Percentiles rank a stretch among this genome's conserved stretches.
Evolutionary conservation across 2,888 invertebrate species (phyloP).

Genomic region (Bibio marci): DNA sequence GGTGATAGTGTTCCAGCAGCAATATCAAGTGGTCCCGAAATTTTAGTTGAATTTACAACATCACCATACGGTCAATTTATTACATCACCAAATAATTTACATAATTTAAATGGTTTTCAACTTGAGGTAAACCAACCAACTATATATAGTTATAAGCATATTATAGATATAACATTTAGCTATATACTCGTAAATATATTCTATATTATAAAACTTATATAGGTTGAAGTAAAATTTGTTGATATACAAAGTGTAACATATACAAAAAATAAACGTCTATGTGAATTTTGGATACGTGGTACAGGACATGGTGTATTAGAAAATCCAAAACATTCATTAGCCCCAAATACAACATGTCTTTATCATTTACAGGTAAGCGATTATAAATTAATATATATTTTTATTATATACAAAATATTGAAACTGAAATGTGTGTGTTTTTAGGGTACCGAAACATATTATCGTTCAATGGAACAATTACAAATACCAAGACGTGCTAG

Average conservation of each 20-base stretch:
- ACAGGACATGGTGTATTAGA: conserved; percentile 63
- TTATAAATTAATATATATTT: too few relatives aligned
- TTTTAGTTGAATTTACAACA: conserved; percentile 77
- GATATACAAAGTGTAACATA: conserved; percentile 69
- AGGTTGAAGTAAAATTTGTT: conserved; percentile 62
- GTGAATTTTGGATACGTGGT: conserved; percentile 74
- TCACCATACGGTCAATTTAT: conserved; percentile 75
- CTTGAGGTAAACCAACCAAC: conserved; percentile 47
- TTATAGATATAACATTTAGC: too few relatives aligned
- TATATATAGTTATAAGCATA: too few relatives aligned
- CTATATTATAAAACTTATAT: conserved; percentile 2
- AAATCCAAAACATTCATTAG: conserved; percentile 69
- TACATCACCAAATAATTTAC: conserved; percentile 56
- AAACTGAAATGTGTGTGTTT: neutral
- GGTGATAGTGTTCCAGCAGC: conserved; percentile 74
- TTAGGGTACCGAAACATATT: conserved; percentile 38
- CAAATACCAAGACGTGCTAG: conserved; percentile 36
- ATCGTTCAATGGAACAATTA: conserved; percentile 34
- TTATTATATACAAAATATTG: too few relatives aligned
- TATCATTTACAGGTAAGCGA: conserved; percentile 51
- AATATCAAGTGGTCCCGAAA: conserved; percentile 71
- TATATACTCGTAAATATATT: too few relatives aligned
- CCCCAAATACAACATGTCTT: conserved; percentile 76
- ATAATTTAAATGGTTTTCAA: conserved; percentile 75
- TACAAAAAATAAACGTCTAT: conserved; percentile 66